Percentiles rank a stretch among this genome's conserved stretches.
These are phyloP conservation scores for Sebastes melanostomus DNA, from an alignment of 2,797 vertebrate genomes.

Conservation along the genomic window DNA sequence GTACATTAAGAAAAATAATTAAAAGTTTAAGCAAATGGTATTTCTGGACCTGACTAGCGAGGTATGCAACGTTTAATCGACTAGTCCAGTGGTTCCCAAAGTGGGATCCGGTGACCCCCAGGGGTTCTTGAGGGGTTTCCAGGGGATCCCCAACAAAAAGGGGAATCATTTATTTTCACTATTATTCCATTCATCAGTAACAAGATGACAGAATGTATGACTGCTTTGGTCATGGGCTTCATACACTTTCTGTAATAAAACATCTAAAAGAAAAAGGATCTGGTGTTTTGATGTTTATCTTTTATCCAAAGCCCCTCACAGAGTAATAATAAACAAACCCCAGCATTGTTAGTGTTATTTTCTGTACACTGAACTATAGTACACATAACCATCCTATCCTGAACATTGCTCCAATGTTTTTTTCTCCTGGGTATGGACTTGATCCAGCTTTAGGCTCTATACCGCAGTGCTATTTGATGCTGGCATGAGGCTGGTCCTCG, in stretches of 20 bases:
- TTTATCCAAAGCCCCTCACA: neutral
- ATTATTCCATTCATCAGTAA: no score
- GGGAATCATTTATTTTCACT: no score
- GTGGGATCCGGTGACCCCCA: no score
- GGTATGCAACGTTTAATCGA: fast-evolving
- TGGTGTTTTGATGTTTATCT: neutral
- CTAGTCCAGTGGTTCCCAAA: no score
- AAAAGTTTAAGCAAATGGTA: fast-evolving
- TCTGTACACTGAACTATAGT: neutral
- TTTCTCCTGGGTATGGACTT: neutral
- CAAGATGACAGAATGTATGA: no score
- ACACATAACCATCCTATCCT: neutral
- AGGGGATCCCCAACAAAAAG: no score
- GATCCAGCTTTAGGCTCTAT: constrained; percentile 5
- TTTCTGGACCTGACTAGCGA: neutral
- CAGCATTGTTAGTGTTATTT: neutral
- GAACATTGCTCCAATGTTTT: neutral
- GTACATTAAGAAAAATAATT: neutral
- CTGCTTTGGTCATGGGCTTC: no score
- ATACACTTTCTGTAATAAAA: no score
- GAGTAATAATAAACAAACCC: neutral
- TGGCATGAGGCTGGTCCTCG: constrained; percentile 22
- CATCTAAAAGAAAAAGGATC: neutral
- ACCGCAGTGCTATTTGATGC: constrained; percentile 28
- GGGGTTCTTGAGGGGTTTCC: no score